phyloP scores from a whole-genome alignment of 2,888 invertebrate species.

The Drosophila formosana region DNA sequence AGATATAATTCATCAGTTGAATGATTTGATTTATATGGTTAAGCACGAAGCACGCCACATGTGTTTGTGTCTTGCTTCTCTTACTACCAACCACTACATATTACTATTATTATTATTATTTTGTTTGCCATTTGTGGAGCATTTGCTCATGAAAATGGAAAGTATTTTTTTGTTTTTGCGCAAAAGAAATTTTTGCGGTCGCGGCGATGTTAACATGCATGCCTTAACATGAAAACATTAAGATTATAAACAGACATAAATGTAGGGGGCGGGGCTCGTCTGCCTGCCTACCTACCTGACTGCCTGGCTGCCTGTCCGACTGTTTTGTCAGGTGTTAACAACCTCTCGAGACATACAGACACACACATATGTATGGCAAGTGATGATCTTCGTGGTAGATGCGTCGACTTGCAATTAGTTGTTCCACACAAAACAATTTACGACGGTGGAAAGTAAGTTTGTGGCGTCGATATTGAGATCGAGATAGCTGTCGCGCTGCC shows the following conservation, averaged over 20 bases:
- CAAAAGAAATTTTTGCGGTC: constrained; percentile 72
- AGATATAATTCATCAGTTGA: constrained; percentile 79
- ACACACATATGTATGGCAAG: not conserved
- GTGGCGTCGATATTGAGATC: constrained; percentile 25
- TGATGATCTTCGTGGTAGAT: constrained; percentile 33
- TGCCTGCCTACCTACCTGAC: constrained; percentile 14
- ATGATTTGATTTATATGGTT: constrained; percentile 80
- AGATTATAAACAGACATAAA: constrained; percentile 49
- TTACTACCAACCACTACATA: constrained; percentile 26
- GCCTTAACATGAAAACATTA: constrained; percentile 72
- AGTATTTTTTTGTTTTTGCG: constrained; percentile 59
- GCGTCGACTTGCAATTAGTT: constrained; percentile 59
- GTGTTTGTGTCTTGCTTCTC: constrained; percentile 46
- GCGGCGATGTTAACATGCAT: constrained; percentile 66
- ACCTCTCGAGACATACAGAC: constrained; percentile 47
- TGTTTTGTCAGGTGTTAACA: constrained; percentile 64
- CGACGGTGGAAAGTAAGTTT: constrained; percentile 64
- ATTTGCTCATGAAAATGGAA: constrained; percentile 76
- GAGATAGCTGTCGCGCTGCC: not conserved
- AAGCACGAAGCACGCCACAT: constrained; percentile 76
- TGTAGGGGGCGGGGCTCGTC: constrained; percentile 17
- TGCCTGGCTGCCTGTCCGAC: constrained; percentile 16
- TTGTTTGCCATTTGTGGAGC: constrained; percentile 59
- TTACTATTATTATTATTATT: constrained; percentile 38
- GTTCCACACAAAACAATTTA: constrained; percentile 63